Percentiles rank a stretch among this genome's conserved stretches.
Conservation (phyloP, 2,113 vertebrate genomes). For the Tyrannus savana region DNA sequence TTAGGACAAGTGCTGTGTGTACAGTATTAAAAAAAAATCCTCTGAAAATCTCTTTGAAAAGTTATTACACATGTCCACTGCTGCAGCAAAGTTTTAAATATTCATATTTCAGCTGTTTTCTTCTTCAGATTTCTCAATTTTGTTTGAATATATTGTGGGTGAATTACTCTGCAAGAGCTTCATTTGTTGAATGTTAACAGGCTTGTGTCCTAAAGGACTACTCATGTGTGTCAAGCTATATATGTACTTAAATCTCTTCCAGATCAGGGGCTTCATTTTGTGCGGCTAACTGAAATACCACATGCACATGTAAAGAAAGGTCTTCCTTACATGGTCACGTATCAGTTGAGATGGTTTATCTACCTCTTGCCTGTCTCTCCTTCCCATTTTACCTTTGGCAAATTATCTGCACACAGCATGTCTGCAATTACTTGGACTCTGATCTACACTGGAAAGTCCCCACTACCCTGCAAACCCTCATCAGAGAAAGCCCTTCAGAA, state of each 20-base stretch:
- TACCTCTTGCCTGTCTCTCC: not conserved
- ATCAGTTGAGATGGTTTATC: not conserved
- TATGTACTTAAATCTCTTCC: not conserved
- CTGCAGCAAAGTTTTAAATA: constrained; percentile 64
- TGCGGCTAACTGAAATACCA: not conserved
- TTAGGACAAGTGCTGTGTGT: constrained; percentile 68
- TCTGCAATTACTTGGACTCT: not conserved
- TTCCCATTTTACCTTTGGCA: not conserved
- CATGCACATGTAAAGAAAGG: not conserved
- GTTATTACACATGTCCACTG: constrained; percentile 66
- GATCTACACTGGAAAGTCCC: not conserved
- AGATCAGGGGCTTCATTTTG: not conserved
- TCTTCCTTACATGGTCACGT: not conserved
- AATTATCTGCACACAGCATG: not conserved
- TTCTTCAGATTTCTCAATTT: constrained; percentile 29
- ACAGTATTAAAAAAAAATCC: constrained; percentile 50
- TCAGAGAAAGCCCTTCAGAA: not conserved
- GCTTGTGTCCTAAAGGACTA: not conserved
- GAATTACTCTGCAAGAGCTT: not conserved
- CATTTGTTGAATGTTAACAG: constrained; percentile 5
- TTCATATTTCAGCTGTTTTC: constrained; percentile 66
- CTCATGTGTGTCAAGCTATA: not conserved
- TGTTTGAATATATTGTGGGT: not conserved
- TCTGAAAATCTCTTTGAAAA: constrained; percentile 70
- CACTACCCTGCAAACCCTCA: not conserved